These are phyloP conservation scores for Hoplodrina ambigua DNA, from an alignment of 2,888 invertebrate genomes.

Conservation along the genomic window DNA sequence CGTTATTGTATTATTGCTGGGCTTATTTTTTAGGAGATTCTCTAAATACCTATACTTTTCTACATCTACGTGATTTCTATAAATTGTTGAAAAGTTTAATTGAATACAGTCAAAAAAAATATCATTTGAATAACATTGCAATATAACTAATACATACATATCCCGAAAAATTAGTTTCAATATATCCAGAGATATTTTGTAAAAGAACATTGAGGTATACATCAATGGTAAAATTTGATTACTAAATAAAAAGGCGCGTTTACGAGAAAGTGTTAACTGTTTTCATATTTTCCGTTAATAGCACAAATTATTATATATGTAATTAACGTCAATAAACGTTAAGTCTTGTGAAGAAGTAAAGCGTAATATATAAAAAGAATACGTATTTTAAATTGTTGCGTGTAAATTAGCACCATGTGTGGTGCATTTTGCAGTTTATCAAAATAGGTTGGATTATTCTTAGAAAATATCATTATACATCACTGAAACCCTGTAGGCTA, in stretches of 20 bases:
- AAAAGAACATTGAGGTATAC: not conserved
- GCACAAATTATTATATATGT: not conserved
- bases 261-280: not conserved
- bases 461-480: not conserved
- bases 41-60: conserved; percentile 37
- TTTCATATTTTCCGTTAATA: not conserved
- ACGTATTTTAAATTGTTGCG: not conserved
- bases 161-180: not conserved
- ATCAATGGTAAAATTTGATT: not conserved
- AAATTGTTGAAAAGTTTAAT: conserved; percentile 4
- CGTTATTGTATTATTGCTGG: conserved; percentile 46
- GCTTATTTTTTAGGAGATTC: conserved; percentile 53
- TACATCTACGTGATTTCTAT: not conserved
- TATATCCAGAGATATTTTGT: not conserved
- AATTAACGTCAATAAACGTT: not conserved
- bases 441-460: not conserved
- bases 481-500: conserved; percentile 32
- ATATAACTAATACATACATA: conserved; percentile 2
- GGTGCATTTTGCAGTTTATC: conserved; percentile 2
- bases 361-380: not conserved
- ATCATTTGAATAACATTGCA: not conserved
- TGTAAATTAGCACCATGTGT: not conserved
- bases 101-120: not conserved
- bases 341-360: not conserved
- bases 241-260: not conserved